Conservation (phyloP, 2,797 vertebrate genomes). For the Scyliorhinus canicula region DNA sequence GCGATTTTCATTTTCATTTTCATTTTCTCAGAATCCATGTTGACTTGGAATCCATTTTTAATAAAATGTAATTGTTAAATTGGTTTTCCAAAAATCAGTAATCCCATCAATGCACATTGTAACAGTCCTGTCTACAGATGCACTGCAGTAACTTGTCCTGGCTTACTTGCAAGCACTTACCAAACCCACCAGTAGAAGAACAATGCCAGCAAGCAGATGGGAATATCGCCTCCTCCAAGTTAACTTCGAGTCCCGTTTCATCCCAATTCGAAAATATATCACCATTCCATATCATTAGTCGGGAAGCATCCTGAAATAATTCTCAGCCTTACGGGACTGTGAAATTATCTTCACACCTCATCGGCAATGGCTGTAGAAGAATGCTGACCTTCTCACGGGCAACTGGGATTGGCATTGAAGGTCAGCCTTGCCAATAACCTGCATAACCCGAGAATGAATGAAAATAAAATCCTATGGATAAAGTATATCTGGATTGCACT, state of each 20-base stretch:
- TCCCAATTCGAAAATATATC: not conserved
- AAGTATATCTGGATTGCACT: not conserved
- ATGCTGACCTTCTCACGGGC: not conserved
- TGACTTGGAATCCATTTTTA: too few relatives aligned
- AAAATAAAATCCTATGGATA: not conserved
- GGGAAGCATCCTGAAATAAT: not conserved
- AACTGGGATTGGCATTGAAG: not conserved
- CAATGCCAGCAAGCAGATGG: not conserved
- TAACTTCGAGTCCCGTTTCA: not conserved
- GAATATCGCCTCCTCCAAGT: not conserved
- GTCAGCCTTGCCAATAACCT: not conserved
- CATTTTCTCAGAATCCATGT: too few relatives aligned
- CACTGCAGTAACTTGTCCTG: not conserved
- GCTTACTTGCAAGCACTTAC: not conserved
- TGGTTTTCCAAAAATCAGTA: too few relatives aligned
- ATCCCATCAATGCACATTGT: not conserved
- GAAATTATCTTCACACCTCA: not conserved
- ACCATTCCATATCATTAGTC: not conserved
- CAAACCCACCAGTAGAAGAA: not conserved
- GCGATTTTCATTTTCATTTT: too few relatives aligned
- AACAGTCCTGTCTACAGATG: not conserved
- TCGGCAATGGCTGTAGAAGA: not conserved
- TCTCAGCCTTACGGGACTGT: not conserved
- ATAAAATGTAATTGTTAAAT: too few relatives aligned
- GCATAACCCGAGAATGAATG: not conserved